Evolutionary conservation across 2,888 invertebrate genomes (phyloP), one percentile per base, ranked within the genome.

Genomic region (Netelia inedita): DNA sequence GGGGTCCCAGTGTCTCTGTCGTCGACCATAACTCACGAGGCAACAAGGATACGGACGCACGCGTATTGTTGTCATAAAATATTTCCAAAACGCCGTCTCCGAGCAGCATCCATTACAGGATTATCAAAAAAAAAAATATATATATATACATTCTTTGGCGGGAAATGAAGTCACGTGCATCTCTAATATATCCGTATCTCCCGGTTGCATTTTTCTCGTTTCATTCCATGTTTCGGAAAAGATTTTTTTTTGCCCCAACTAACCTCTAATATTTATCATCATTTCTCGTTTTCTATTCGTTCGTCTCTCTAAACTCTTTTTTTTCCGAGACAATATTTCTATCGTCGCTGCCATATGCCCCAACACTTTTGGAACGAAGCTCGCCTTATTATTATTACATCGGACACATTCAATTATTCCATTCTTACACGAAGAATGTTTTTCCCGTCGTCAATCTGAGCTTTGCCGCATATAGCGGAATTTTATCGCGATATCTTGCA

Each of bases 61-160:
- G 90, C 91, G 89, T 91, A 89, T 89, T 89, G 88, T 89, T 90
- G 85, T 88, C 83, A 35, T 14, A 53, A 69, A 43, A 72, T 43
- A 66, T 63, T 50, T 10, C 23, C 28, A 23, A 35, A 68, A 57
- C 65, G 69, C 68, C 69, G 41, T 71, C 21, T 78, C 21, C n/a
- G 10, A 10, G 8, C 14, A 74, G 16, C 28, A 19, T 66, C 71
- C 10, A n/a, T 55, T 41, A 35, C 23, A 53, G 46, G 28, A 71
- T 35, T 35, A 35, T 6, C n/a, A 19, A 53, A 55, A 35, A 65
- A 19, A 19, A n/a, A n/a, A n/a, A n/a, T n/a, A n/a, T n/a, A n/a
- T 55, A 43, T 35, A 35, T 6, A 46, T 21, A 35, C 28, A 53
- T 69, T 16, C 11, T 61, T 79, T 61, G 66, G 61, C 68, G 82